Base-by-base conservation (phyloP, 2,113 vertebrate genomes). In the Sander lucioperca region DNA sequence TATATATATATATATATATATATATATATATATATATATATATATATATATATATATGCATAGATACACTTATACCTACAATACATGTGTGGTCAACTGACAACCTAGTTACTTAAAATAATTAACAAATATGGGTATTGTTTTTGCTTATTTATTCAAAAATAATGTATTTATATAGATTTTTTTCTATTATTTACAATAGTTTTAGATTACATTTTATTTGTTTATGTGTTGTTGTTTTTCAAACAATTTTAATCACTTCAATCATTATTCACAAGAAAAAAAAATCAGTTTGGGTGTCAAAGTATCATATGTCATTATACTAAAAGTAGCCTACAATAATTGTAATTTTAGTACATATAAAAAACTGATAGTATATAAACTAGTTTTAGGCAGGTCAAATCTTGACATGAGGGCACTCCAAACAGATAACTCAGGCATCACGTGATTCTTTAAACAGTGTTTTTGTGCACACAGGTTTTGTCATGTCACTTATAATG, bases 401-500 rank as follows among this genome's bases (percentile, higher is more conserved):
- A 18, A 50, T 36, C 62, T 45, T 43, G 45, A 76, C 61, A 65
- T n/a, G 8, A 50, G 6, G 51, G 33, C 63, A 18, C 62, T 75
- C 56, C 45, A 27, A 23, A 63, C 19, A 66, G 15, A 88, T 54
- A 74, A 69, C 21, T 64, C 36, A 21, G 47, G 43, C 66, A 12
- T 25, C 30, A 36, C 0, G 1, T 69, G 25, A 51, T 66, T 51
- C 43, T 67, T 73, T 47, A 73, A 74, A 57, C 27, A 21, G n/a
- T 67, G 64, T 82, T 74, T 69, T 77, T 83, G 47, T 86, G 33
- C 56, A 39, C 81, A 78, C 18, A 43, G 13, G 33, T 81, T 76
- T 56, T 72, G 75, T 85, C 65, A 39, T 58, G 61, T 80, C 74
- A 74, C 75, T 62, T 25, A 79, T 65, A 75, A 87, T 72, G 65